A percentile compares a stretch with the other conserved stretches of the same genome.
Evolutionary conservation across 1,140 invertebrate species (phyloP).

Genomic region (Brachionus rubens): DNA sequence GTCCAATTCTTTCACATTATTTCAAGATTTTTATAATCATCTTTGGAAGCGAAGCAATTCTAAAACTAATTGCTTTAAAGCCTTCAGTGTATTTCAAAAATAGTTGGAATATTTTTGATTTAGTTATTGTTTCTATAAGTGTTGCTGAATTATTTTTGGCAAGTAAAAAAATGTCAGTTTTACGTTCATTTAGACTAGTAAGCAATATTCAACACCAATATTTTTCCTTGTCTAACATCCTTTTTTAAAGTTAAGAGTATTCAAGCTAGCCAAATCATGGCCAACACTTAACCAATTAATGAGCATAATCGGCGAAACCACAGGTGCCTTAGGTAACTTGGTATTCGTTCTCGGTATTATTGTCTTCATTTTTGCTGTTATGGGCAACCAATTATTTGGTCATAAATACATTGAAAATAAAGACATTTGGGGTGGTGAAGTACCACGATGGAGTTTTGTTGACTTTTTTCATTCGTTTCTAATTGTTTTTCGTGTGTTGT

Average conservation of each 20-base stretch:
- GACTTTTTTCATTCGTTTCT: slow-evolving; percentile 98
- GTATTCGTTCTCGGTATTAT: slow-evolving; percentile 95
- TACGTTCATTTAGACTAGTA: slow-evolving; percentile 86
- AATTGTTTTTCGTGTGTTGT: slow-evolving; percentile 95
- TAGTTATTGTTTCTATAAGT: slow-evolving; percentile 92
- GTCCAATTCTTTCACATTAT: slow-evolving; percentile 82
- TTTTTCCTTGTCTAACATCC: background rate
- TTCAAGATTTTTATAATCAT: slow-evolving; percentile 80
- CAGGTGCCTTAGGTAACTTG: slow-evolving; percentile 94
- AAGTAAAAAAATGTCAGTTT: slow-evolving; percentile 84
- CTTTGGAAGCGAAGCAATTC: slow-evolving; percentile 86
- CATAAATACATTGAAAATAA: slow-evolving; percentile 70
- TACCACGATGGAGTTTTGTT: slow-evolving; percentile 78
- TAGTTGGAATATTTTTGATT: slow-evolving; percentile 98
- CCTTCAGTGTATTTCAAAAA: slow-evolving; percentile 97
- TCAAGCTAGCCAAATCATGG: slow-evolving; percentile 99
- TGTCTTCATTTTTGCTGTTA: slow-evolving; percentile 97
- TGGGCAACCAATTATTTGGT: slow-evolving; percentile 97
- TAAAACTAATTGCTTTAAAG: slow-evolving; percentile 94
- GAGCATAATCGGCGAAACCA: slow-evolving; percentile 94
- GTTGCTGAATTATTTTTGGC: slow-evolving; percentile 87
- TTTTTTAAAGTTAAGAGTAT: slow-evolving; percentile 86
- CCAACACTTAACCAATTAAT: slow-evolving; percentile 95
- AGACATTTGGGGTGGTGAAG: slow-evolving; percentile 49
- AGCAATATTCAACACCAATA: background rate